Evolutionary conservation across 2,888 invertebrate genomes (phyloP).

Genomic region (Protophormia terraenovae): DNA sequence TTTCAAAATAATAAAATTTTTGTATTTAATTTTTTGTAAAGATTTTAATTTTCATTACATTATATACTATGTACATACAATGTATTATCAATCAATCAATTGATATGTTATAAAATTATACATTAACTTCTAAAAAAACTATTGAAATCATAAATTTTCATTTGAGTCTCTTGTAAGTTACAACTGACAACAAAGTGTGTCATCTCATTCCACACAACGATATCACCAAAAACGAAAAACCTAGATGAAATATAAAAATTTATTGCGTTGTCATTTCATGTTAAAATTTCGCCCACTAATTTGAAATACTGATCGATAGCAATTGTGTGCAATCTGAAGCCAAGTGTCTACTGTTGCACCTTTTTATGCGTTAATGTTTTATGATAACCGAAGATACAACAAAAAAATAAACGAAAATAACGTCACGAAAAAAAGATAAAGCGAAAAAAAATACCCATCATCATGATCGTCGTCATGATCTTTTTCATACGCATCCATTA

Average conservation of each 20-base stretch:
- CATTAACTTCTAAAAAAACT: background rate
- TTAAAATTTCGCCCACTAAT: slow-evolving; percentile 55
- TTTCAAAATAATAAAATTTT: no score
- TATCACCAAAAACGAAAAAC: background rate
- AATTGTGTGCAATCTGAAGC: slow-evolving; percentile 33
- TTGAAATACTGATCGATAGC: slow-evolving; percentile 28
- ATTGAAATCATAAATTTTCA: background rate
- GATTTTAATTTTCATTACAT: no score
- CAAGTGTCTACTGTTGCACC: slow-evolving; percentile 46
- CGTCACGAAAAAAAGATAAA: background rate
- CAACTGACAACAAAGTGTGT: slow-evolving; percentile 39
- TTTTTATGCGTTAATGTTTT: slow-evolving; percentile 22
- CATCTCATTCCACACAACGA: background rate
- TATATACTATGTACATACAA: no score
- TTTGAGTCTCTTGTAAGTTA: background rate
- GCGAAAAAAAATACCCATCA: slow-evolving; percentile 8
- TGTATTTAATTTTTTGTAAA: no score
- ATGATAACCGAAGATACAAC: background rate
- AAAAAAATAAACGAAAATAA: background rate
- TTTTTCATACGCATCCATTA: slow-evolving; percentile 28
- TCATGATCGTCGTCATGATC: slow-evolving; percentile 41
- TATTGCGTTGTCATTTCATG: slow-evolving; percentile 47
- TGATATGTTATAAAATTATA: background rate
- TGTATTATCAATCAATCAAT: no score
- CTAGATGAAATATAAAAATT: slow-evolving; percentile 2